Evolutionary conservation across 2,888 invertebrate genomes (phyloP).

Genomic region (Calameuta pallipes): DNA sequence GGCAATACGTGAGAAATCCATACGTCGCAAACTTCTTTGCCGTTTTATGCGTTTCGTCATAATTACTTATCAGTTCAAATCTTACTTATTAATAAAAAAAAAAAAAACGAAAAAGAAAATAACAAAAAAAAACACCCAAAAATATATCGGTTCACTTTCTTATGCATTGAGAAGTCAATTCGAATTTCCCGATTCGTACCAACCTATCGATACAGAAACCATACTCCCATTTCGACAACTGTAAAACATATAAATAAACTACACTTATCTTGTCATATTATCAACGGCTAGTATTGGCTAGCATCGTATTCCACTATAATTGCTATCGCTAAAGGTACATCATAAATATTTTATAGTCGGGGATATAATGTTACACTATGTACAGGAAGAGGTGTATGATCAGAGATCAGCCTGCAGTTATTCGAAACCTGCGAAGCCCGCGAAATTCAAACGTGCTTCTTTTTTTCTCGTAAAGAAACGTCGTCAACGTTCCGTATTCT

Average conservation of each 20-base stretch:
- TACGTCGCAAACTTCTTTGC: neutral
- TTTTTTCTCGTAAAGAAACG: neutral
- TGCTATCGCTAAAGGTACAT: slow-evolving; percentile 19
- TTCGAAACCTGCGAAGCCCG: slow-evolving; percentile 28
- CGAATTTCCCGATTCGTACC: slow-evolving; percentile 49
- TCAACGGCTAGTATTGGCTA: slow-evolving; percentile 25
- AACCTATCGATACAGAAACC: neutral
- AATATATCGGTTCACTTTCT: neutral
- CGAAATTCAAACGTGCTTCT: neutral
- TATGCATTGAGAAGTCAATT: slow-evolving; percentile 17
- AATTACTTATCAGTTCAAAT: neutral
- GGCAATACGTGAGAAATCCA: neutral
- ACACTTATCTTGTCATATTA: slow-evolving; percentile 35
- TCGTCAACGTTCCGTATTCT: neutral
- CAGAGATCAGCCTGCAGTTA: slow-evolving; percentile 44
- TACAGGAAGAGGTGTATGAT: slow-evolving; percentile 55
- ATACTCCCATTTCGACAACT: slow-evolving; percentile 25
- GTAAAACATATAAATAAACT: slow-evolving; percentile 40
- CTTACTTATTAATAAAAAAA: neutral
- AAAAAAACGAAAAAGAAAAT: neutral
- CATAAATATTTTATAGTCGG: slow-evolving; percentile 44
- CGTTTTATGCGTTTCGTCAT: neutral
- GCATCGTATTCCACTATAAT: slow-evolving; percentile 18
- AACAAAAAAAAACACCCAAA: neutral
- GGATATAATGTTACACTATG: slow-evolving; percentile 60